phyloP scores from a whole-genome alignment of 1,140 invertebrate genomes.

The Heterodera schachtii region DNA sequence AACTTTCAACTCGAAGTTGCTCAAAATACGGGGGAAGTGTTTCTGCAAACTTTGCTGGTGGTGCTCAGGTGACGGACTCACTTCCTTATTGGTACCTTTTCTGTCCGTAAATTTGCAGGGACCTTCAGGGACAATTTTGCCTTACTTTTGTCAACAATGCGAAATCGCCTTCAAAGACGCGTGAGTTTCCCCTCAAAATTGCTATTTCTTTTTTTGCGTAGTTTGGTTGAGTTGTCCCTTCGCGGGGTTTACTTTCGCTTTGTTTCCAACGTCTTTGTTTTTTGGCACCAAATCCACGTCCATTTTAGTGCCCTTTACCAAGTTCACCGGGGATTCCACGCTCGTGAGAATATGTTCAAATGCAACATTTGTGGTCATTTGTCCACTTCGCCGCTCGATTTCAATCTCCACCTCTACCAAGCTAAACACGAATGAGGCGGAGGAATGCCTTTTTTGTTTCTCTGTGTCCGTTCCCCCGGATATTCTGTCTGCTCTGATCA shows the following conservation, averaged over 20 bases:
- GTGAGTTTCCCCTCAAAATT: constrained; percentile 24
- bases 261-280: constrained; percentile 67
- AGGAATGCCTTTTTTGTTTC: background rate
- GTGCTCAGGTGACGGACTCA: background rate
- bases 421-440: constrained; percentile 73
- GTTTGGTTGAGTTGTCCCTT: too few relatives aligned
- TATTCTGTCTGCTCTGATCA: background rate
- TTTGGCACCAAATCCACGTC: too few relatives aligned
- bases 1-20: background rate
- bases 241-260: too few relatives aligned
- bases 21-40: background rate
- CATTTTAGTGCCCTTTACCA: constrained; percentile 79
- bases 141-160: constrained; percentile 55
- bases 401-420: constrained; percentile 86
- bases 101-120: background rate
- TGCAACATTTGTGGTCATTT: constrained; percentile 90
- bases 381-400: constrained; percentile 79
- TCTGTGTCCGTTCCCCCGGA: background rate
- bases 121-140: constrained; percentile 9
- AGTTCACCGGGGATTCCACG: constrained; percentile 94
- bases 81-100: background rate
- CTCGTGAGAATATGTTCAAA: constrained; percentile 83
- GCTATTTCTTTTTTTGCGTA: too few relatives aligned
- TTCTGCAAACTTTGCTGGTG: background rate
- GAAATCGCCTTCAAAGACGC: constrained; percentile 45